Percentiles rank a stretch among this genome's conserved stretches.
Conservation (phyloP, 2,797 vertebrate species). For the Sebastes vulpes region DNA sequence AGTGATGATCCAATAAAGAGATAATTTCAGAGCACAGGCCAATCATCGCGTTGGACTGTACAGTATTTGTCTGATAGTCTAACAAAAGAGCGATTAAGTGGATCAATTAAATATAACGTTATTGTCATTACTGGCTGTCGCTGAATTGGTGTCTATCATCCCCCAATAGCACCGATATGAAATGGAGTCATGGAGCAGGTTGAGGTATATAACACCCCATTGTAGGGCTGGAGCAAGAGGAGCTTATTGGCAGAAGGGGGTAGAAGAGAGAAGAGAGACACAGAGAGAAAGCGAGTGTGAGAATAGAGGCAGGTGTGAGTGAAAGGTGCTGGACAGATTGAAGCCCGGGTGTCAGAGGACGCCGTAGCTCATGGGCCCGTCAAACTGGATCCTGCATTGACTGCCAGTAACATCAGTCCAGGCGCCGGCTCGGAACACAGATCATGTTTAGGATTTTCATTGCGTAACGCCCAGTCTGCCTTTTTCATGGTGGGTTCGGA, state of each 20-base stretch:
- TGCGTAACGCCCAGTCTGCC: constrained; percentile 66
- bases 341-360: constrained; percentile 70
- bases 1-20: constrained; percentile 14
- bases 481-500: constrained; percentile 72
- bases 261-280: constrained; percentile 35
- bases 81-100: constrained; percentile 31
- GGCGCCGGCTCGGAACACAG: constrained; percentile 70
- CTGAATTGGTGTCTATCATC: constrained; percentile 39
- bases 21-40: not conserved
- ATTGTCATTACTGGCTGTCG: constrained; percentile 30
- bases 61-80: constrained; percentile 19
- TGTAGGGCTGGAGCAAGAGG: constrained; percentile 27
- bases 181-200: constrained; percentile 30
- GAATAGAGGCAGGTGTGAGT: constrained; percentile 78
- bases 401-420: constrained; percentile 83
- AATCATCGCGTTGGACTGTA: constrained; percentile 7
- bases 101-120: constrained; percentile 37
- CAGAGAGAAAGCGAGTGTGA: constrained; percentile 51
- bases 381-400: constrained; percentile 71
- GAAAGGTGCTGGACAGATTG: constrained; percentile 80
- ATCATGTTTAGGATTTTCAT: constrained; percentile 86
- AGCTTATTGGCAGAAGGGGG: constrained; percentile 58
- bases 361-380: constrained; percentile 54
- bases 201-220: constrained; percentile 28
- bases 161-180: constrained; percentile 16